Evolutionary conservation across 1,140 invertebrate genomes (phyloP), one percentile per base, ranked within the genome.

Genomic region (Drosophila kohkoa): DNA sequence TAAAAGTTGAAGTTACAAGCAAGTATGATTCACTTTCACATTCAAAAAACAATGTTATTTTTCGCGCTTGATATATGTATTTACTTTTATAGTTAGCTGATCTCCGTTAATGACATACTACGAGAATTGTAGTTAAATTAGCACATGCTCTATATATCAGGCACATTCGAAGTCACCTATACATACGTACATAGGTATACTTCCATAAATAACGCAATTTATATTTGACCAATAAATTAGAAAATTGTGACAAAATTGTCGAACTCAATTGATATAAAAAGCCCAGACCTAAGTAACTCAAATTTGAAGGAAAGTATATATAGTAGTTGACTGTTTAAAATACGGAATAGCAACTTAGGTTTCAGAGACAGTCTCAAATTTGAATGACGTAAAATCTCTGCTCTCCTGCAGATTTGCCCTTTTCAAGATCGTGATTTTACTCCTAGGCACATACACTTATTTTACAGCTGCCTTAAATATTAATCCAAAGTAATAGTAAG

Each of bases 41-140:
- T 20, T 52, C 1, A 54, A 2, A 54, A 32, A 52, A 35, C n/a
- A 15, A 4, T 54, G 6, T 54, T 54, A 4, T 35, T 1, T 35
- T 15, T 25, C 10, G 48, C 5, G 30, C 48, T 62, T 35, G 13
- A 16, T 48, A 25, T 71, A 16, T 41, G 15, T 71, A 55, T 75
- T 70, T 70, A 48, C 38, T 8, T 32, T 38, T 41, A 16, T 30
- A 75, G 15, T 75, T 70, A 75, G 66, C 49, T 57, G 0, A 6
- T 43, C 25, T 63, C 20, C 30, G 66, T 75, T 70, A 75, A 75
- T 70, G 28, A 52, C 49, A 60, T 2, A 46, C 30, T 13, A 20
- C 35, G 4, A n/a, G 46, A 41, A 63, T 60, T 68, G 10, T 32
- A 28, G 5, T 38, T 43, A 30, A 70, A 63, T 70, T 75, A 75